These are phyloP conservation scores for Nesogale talazaci DNA, from an alignment of 2,113 vertebrate genomes.

Conservation along the genomic window DNA sequence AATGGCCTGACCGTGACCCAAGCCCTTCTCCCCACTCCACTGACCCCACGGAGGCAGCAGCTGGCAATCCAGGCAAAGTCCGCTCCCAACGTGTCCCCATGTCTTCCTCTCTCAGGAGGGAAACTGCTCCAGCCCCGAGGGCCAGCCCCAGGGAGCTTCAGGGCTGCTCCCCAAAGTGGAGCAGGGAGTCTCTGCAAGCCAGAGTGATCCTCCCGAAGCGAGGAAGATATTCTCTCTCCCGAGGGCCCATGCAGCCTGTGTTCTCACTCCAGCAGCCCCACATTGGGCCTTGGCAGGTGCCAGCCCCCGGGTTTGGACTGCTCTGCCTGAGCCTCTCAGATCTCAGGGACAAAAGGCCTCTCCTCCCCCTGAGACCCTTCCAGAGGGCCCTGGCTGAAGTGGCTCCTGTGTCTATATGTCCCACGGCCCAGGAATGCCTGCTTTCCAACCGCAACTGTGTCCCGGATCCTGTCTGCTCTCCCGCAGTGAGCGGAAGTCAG, in stretches of 20 bases:
- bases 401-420: neutral
- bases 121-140: neutral
- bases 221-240: neutral
- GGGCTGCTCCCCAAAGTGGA: neutral
- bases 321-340: neutral
- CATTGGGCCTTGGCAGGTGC: neutral
- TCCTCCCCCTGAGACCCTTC: neutral
- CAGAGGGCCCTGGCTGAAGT: neutral
- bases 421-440: neutral
- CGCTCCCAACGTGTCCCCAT: neutral
- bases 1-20: conserved; percentile 13
- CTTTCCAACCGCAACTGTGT: neutral
- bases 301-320: neutral
- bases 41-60: neutral
- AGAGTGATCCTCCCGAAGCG: neutral
- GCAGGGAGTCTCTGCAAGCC: neutral
- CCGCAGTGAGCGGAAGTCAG: neutral
- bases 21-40: neutral
- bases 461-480: neutral
- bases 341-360: neutral
- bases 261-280: neutral
- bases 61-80: neutral
- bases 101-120: conserved; percentile 6
- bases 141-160: neutral
- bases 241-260: fast-evolving